Evolutionary conservation across 1,140 invertebrate species (phyloP).

Genomic region (Eupristina koningsbergeri): DNA sequence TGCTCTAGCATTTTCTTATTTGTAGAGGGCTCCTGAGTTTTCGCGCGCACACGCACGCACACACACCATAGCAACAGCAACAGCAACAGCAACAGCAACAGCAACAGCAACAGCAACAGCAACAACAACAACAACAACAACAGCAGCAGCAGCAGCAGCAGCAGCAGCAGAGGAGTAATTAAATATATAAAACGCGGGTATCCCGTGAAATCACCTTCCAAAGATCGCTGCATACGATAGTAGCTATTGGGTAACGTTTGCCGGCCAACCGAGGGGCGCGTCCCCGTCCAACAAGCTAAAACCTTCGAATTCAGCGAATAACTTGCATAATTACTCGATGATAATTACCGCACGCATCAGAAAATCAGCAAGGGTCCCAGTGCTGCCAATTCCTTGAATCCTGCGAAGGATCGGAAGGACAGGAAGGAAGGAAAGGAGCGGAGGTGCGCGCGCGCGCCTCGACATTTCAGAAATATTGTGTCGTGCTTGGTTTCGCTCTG

Average conservation of each 20-base stretch:
- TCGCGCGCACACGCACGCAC: no score
- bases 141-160: no score
- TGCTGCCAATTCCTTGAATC: slow-evolving; percentile 37
- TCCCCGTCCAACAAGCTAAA: slow-evolving; percentile 47
- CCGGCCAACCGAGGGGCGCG: no score
- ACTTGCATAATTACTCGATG: slow-evolving; percentile 59
- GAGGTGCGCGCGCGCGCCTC: not conserved
- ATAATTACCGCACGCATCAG: slow-evolving; percentile 59
- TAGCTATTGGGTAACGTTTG: not conserved
- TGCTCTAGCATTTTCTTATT: no score
- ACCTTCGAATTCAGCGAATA: slow-evolving; percentile 62
- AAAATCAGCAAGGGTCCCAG: slow-evolving; percentile 49
- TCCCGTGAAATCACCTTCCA: not conserved
- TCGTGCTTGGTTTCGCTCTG: not conserved
- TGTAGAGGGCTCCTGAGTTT: no score
- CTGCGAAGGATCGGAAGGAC: not conserved
- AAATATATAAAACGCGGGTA: slow-evolving; percentile 13
- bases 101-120: no score
- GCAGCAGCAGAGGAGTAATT: not conserved
- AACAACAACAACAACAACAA: no score
- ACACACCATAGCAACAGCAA: not conserved
- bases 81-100: no score
- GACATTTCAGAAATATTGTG: not conserved
- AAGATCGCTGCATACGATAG: slow-evolving; percentile 16
- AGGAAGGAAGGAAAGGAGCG: not conserved